Evolutionary conservation across 2,113 vertebrate genomes (phyloP).

Genomic region (Fregata magnificens): DNA sequence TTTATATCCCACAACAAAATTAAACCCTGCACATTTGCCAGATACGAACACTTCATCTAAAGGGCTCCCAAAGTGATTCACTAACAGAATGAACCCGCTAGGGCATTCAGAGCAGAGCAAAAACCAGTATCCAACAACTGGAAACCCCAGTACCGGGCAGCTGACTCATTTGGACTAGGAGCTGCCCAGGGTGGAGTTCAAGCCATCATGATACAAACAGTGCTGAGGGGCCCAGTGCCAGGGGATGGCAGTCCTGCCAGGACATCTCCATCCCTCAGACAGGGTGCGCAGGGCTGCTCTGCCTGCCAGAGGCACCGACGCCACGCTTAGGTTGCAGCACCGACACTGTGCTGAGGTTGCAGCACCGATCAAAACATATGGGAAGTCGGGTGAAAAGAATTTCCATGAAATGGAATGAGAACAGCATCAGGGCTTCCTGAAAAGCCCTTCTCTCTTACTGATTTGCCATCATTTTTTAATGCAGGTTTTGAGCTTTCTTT

Average conservation of each 20-base stretch:
- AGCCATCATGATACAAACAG: rapidly evolving
- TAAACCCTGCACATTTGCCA: background rate
- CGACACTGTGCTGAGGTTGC: no score
- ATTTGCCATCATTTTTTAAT: background rate
- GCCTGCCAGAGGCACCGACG: background rate
- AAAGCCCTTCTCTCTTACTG: background rate
- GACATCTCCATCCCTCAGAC: rapidly evolving
- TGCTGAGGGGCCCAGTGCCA: background rate
- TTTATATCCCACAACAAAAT: background rate
- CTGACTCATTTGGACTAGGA: background rate
- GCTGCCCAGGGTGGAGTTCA: background rate
- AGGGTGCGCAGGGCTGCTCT: background rate
- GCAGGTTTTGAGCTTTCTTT: background rate
- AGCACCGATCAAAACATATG: background rate
- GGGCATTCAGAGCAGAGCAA: background rate
- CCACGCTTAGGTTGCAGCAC: rapidly evolving
- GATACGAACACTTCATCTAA: background rate
- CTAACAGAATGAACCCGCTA: background rate
- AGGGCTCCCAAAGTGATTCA: background rate
- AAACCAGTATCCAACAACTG: background rate
- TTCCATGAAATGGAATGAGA: background rate
- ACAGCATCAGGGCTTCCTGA: background rate
- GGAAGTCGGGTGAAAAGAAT: background rate
- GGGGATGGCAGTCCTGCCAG: background rate
- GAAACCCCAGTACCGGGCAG: background rate